These are phyloP conservation scores for Callopanchax toddi DNA, from an alignment of 2,113 vertebrate genomes.

Conservation along the genomic window DNA sequence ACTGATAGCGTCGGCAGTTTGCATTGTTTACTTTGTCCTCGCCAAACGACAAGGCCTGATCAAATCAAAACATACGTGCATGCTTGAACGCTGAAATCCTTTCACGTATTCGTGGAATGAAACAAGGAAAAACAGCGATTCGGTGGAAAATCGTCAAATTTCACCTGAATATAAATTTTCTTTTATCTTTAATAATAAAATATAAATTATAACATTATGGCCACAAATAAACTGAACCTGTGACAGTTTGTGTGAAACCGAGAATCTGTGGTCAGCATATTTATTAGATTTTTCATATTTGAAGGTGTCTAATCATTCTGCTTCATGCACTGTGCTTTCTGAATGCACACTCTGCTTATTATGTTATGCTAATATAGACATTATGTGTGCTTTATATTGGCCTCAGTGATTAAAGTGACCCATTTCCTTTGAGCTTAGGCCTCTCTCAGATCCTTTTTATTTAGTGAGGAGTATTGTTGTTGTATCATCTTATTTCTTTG, in stretches of 20 bases:
- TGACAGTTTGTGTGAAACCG: slow-evolving; percentile 3
- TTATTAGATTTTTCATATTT: slow-evolving; percentile 49
- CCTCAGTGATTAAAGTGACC: slow-evolving; percentile 67
- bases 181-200: slow-evolving; percentile 6
- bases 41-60: slow-evolving; percentile 93
- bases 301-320: slow-evolving; percentile 56
- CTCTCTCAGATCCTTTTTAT: slow-evolving; percentile 68
- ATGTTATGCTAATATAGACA: slow-evolving; percentile 72
- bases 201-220: slow-evolving; percentile 2
- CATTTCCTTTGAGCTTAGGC: slow-evolving; percentile 53
- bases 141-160: slow-evolving; percentile 1
- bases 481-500: slow-evolving; percentile 76
- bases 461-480: slow-evolving; percentile 77
- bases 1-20: slow-evolving; percentile 99
- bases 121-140: slow-evolving; percentile 6
- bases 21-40: slow-evolving; percentile 97
- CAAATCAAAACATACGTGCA: slow-evolving; percentile 93
- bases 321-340: slow-evolving; percentile 63
- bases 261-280: slow-evolving; percentile 47
- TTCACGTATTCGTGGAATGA: slow-evolving; percentile 9
- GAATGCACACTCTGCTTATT: slow-evolving; percentile 59
- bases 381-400: slow-evolving; percentile 66
- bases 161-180: not conserved
- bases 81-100: slow-evolving; percentile 57
- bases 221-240: slow-evolving; percentile 19